phyloP scores from a whole-genome alignment of 2,888 invertebrate genomes.

The Leptinotarsa juncta region DNA sequence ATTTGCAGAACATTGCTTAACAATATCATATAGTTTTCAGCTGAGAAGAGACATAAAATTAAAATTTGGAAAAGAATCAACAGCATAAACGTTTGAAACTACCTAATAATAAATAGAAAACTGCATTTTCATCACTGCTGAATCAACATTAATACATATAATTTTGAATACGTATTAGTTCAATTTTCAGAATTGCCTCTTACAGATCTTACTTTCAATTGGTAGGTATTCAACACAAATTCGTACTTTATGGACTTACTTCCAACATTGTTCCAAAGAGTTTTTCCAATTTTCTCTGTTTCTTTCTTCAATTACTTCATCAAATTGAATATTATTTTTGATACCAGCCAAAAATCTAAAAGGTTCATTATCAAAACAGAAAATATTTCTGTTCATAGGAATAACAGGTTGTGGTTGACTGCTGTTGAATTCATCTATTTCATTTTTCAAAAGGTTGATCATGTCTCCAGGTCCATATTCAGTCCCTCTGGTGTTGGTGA shows the following conservation, averaged over 20 bases:
- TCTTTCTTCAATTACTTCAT: conserved; percentile 29
- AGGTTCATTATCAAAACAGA: conserved; percentile 61
- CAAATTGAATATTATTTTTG: conserved; percentile 50
- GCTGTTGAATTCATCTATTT: conserved; percentile 50
- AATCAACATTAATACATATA: neutral
- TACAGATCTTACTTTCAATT: too few relatives aligned
- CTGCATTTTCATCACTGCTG: neutral
- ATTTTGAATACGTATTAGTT: neutral
- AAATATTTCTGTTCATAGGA: conserved; percentile 53
- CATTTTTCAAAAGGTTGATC: conserved; percentile 48
- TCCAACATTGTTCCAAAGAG: conserved; percentile 51
- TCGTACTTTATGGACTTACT: conserved; percentile 44
- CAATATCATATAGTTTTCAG: too few relatives aligned
- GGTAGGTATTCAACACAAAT: too few relatives aligned
- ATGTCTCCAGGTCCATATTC: conserved; percentile 53
- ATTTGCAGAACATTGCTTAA: too few relatives aligned
- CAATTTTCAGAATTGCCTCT: too few relatives aligned
- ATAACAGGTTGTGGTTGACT: conserved; percentile 51
- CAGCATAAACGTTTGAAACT: too few relatives aligned
- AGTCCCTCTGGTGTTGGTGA: conserved; percentile 54
- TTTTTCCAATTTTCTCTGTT: conserved; percentile 50
- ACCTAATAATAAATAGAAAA: neutral
- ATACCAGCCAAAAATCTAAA: conserved; percentile 58
- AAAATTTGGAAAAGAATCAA: too few relatives aligned
- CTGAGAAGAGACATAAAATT: too few relatives aligned